phyloP scores from a whole-genome alignment of 2,888 invertebrate species.

The Lochmaea crataegi region DNA sequence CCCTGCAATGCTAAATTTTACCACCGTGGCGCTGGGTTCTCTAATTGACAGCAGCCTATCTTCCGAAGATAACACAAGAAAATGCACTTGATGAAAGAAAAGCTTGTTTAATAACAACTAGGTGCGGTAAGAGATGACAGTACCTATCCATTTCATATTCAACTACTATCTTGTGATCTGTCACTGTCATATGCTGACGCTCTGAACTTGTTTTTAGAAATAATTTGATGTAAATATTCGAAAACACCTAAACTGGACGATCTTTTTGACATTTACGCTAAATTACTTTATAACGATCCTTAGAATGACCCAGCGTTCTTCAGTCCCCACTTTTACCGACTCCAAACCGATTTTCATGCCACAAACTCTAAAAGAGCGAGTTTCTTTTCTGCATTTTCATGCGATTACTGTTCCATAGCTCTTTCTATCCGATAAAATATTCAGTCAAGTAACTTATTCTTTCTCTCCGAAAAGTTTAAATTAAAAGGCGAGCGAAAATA shows the following conservation, averaged over 20 bases:
- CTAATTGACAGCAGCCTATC: too few species aligned
- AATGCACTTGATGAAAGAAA: too few species aligned
- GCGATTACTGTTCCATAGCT: conserved; percentile 14
- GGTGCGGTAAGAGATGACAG: too few species aligned
- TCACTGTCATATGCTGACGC: background rate
- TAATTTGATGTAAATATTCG: background rate
- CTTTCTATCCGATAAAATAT: conserved; percentile 53
- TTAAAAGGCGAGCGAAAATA: conserved; percentile 56
- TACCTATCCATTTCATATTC: too few species aligned
- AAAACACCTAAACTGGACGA: background rate
- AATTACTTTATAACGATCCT: background rate
- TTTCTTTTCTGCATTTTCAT: conserved; percentile 52
- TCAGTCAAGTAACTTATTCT: conserved; percentile 36
- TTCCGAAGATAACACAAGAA: too few species aligned
- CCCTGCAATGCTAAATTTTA: too few species aligned
- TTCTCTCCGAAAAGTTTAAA: conserved; percentile 50
- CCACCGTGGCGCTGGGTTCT: too few species aligned
- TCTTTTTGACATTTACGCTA: background rate
- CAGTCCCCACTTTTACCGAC: background rate
- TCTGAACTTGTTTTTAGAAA: background rate
- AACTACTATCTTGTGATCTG: too few species aligned
- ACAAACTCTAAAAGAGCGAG: background rate
- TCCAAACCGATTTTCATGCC: conserved; percentile 10
- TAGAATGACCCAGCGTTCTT: conserved; percentile 12
- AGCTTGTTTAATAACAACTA: too few species aligned